phyloP scores from a whole-genome alignment of 2,797 vertebrate genomes.

The Characodon lateralis region DNA sequence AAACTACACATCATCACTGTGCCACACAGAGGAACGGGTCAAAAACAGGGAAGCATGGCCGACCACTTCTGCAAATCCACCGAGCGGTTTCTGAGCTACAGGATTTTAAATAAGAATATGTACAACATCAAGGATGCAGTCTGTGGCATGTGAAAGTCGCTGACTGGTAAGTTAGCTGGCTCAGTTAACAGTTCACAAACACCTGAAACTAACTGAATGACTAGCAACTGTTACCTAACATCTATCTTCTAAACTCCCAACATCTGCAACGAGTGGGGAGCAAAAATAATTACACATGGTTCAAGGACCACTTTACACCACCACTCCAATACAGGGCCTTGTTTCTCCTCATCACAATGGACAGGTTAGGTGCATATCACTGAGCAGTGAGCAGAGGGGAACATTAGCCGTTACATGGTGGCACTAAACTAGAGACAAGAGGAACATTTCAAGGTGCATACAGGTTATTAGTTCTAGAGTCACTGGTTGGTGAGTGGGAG shows the following conservation, averaged over 20 bases:
- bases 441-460: slow-evolving; percentile 59
- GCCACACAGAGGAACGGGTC: slow-evolving; percentile 50
- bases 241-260: slow-evolving; percentile 30
- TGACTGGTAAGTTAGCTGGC: slow-evolving; percentile 68
- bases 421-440: slow-evolving; percentile 47
- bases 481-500: slow-evolving; percentile 29
- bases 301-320: slow-evolving; percentile 54
- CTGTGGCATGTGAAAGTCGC: slow-evolving; percentile 53
- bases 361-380: slow-evolving; percentile 49
- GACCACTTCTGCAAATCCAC: slow-evolving; percentile 35
- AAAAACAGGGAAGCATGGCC: slow-evolving; percentile 44
- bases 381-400: slow-evolving; percentile 42
- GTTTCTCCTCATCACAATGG: slow-evolving; percentile 20
- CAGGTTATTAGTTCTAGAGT: slow-evolving; percentile 35
- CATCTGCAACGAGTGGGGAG: slow-evolving; percentile 27
- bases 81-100: slow-evolving; percentile 25
- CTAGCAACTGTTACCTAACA: slow-evolving; percentile 52
- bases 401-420: slow-evolving; percentile 25
- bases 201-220: slow-evolving; percentile 52
- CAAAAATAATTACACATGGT: slow-evolving; percentile 35
- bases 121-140: slow-evolving; percentile 75
- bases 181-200: slow-evolving; percentile 81
- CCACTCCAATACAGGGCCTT: slow-evolving; percentile 16
- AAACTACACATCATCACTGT: slow-evolving; percentile 48
- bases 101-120: slow-evolving; percentile 60